These are phyloP conservation scores for Tragopan temminckii DNA, from an alignment of 2,797 vertebrate genomes.

Conservation along the genomic window DNA sequence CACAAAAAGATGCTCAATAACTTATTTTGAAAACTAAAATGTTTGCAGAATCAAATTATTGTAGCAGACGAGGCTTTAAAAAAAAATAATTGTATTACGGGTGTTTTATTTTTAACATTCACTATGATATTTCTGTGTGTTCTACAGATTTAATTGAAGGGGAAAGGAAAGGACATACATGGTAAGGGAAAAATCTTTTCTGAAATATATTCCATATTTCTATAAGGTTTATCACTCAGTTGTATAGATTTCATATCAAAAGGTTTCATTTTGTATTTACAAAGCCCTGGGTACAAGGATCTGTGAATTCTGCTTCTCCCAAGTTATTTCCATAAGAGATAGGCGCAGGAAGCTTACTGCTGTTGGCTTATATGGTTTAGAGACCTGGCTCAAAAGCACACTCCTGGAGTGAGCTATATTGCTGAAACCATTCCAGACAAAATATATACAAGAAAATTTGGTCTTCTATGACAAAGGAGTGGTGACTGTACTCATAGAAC, in stretches of 20 bases:
- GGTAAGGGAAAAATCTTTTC: not conserved
- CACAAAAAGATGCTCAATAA: not conserved
- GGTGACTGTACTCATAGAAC: not conserved
- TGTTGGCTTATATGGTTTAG: not conserved
- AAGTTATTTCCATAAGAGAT: not conserved
- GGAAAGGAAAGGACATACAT: not conserved
- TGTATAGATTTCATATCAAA: not conserved
- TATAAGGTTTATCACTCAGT: not conserved
- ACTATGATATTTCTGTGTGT: not conserved
- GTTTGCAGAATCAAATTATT: not conserved
- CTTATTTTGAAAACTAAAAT: not conserved
- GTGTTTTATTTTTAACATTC: not conserved
- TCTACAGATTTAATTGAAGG: not conserved
- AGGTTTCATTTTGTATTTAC: not conserved
- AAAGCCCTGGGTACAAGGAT: not conserved
- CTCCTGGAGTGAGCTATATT: not conserved
- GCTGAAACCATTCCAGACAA: not conserved
- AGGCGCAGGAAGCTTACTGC: not conserved
- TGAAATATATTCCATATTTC: not conserved
- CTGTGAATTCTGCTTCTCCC: not conserved
- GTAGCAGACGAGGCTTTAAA: not conserved
- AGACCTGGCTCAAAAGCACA: not conserved
- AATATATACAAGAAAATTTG: constrained; percentile 9
- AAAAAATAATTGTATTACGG: not conserved
- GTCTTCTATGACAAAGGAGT: constrained; percentile 11